Base-by-base conservation (phyloP, 2,113 vertebrate species). In the Catharus bicknelli region DNA sequence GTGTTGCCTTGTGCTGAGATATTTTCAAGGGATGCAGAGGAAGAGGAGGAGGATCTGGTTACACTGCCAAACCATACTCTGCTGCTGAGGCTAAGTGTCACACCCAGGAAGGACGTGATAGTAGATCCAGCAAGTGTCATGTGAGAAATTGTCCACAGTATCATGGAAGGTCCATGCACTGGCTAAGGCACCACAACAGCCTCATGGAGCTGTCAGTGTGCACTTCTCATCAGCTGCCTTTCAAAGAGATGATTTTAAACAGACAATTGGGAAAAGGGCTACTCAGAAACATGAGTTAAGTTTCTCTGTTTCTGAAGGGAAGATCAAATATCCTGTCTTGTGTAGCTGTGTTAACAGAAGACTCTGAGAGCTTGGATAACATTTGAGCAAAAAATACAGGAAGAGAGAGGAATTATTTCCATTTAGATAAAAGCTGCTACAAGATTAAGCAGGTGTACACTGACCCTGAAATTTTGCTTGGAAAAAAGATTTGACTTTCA, bases 31-130 rank as follows among this genome's bases (percentile, higher is more conserved):
- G 15, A 25, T 32, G 55, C 18, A 77, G 63, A 14, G 26, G 16
- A 68, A 13, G 16, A 90, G 57, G 40, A 54, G 5, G 12, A 40
- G 18, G 54, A 80, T 42, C 16, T 32, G 47, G 4, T 47, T 50
- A 32, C 10, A 4, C 42, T 21, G 63, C 29, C 50, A 47, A 90
- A 42, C 1, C 0, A 0, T 6, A 16, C 0, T 0, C 19, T 66
- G 32, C 18, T 66, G 42, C 47, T 73, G 10, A 57, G 38, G 9
- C 18, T 25, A 36, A 2, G 1, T 27, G 34, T 3, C 1, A 18
- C 13, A 36, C 61, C 45, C 1, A 0, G 61, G 51, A 62, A 36
- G 29, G 48, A 20, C 0, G 0, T 3, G 45, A 16, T 3, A 74
- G 81, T 3, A 36, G 50, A 42, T 53, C 10, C 30, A 6, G 10